phyloP scores from a whole-genome alignment of 2,888 invertebrate genomes.

The Nebria salina region DNA sequence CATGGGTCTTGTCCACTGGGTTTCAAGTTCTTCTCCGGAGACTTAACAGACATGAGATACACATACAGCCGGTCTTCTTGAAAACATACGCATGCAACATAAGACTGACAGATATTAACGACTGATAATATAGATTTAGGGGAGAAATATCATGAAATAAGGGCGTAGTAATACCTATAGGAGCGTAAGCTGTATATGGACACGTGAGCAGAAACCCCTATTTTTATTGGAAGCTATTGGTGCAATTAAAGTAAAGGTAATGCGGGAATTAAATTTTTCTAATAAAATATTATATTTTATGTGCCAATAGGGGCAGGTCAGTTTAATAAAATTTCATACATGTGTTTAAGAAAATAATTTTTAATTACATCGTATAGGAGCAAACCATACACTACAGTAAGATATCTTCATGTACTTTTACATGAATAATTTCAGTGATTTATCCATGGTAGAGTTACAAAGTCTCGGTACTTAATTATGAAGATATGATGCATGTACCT shows the following conservation, averaged over 20 bases:
- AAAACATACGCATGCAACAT: neutral
- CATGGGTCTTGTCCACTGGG: neutral
- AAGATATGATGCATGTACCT: slow-evolving; percentile 23
- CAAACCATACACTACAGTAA: too few species aligned
- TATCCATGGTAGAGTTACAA: slow-evolving; percentile 30
- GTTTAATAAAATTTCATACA: neutral
- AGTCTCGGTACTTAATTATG: slow-evolving; percentile 34
- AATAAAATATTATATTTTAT: neutral
- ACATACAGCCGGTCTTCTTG: neutral
- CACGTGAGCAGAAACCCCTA: neutral
- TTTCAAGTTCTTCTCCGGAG: neutral
- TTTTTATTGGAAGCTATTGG: slow-evolving; percentile 5
- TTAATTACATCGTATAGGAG: neutral
- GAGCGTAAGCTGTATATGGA: slow-evolving; percentile 3
- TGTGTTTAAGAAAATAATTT: neutral
- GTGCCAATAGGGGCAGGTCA: neutral
- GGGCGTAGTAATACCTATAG: neutral
- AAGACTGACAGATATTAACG: slow-evolving; percentile 15
- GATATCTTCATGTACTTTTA: slow-evolving; percentile 17
- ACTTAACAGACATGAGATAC: neutral
- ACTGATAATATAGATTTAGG: slow-evolving; percentile 5
- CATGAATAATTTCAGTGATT: slow-evolving; percentile 36
- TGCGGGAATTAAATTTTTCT: neutral
- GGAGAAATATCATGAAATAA: slow-evolving; percentile 10
- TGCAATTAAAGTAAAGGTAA: slow-evolving; percentile 10